These are phyloP conservation scores for Eriocheir sinensis DNA, from an alignment of 1,140 invertebrate genomes.

Conservation along the genomic window DNA sequence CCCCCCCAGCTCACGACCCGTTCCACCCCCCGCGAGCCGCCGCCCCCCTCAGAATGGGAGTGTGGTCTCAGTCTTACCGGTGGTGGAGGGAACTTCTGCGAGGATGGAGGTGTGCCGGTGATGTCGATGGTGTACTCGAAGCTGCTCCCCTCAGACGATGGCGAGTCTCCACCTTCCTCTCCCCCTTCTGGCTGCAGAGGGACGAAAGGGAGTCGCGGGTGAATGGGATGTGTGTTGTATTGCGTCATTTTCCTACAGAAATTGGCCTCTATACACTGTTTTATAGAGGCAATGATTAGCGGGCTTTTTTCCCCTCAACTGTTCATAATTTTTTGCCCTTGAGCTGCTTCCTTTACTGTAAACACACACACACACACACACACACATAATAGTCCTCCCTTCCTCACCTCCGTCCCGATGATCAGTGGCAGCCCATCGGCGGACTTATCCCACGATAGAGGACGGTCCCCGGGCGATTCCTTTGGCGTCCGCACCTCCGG, in stretches of 20 bases:
- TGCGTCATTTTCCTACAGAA: too few relatives aligned
- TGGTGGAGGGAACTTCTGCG: not conserved
- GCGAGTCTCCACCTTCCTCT: not conserved
- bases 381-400: not conserved
- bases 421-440: conserved; percentile 61
- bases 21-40: not conserved
- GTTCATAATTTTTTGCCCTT: too few relatives aligned
- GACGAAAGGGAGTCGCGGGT: not conserved
- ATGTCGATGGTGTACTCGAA: conserved; percentile 64
- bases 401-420: conserved; percentile 48
- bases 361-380: not conserved
- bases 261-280: too few relatives aligned
- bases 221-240: not conserved
- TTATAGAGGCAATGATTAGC: too few relatives aligned
- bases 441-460: conserved; percentile 70
- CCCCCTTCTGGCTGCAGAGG: not conserved
- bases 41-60: not conserved
- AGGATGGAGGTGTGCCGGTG: not conserved
- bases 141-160: conserved; percentile 47
- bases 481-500: conserved; percentile 29
- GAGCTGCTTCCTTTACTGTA: too few relatives aligned
- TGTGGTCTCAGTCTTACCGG: conserved; percentile 27
- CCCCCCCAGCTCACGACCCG: not conserved
- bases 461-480: conserved; percentile 37
- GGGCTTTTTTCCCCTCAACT: too few relatives aligned